Base-by-base conservation (phyloP, 2,797 vertebrate genomes). In the Odontamblyopus rebecca region DNA sequence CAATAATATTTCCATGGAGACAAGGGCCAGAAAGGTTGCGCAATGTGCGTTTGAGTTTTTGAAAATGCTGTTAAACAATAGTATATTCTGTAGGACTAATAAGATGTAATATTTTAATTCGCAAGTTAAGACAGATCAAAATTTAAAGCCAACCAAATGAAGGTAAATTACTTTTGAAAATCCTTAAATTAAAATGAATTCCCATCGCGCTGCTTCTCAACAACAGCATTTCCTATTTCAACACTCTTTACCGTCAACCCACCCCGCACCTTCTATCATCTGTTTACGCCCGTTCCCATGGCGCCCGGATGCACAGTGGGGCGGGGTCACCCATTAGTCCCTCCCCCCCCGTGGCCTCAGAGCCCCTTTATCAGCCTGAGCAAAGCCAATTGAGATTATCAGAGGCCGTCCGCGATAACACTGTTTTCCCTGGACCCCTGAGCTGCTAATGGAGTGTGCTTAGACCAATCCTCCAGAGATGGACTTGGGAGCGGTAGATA, bases 371-470 rank as follows among this genome's bases (percentile, higher is more conserved):
- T 95, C 95, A 95, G 94, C 86, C 92, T 77, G 93, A 94, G 94
- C 93, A 95, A 95, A 95, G 93, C 92, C 94, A 93, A 94, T 92
- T 93, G 95, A 96, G 95, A 96, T 95, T 96, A 95, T 94, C 93
- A 91, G 92, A 88, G 92, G 48, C 90, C 77, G 26, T 81, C 77
- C 89, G 92, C 85, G 94, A 96, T 96, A 96, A 96, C 93, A 91
- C 81, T 94, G 94, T 96, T 94, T 95, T 95, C 93, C 91, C 93
- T 95, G 89, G 85, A 92, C 92, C 94, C 92, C 87, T 93, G 93
- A 94, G 93, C 93, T 93, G 94, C 93, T 96, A 95, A 96, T 93
- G 93, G 94, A 92, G 92, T 95, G 95, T 94, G 93, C 94, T 95
- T 93, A 93, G 90, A 94, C 94, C 85, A 93, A 92, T 90, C 90